A percentile compares a stretch with the other conserved stretches of the same genome.
These are phyloP conservation scores for Centrocercus urophasianus DNA, from an alignment of 2,113 vertebrate genomes.

Conservation along the genomic window DNA sequence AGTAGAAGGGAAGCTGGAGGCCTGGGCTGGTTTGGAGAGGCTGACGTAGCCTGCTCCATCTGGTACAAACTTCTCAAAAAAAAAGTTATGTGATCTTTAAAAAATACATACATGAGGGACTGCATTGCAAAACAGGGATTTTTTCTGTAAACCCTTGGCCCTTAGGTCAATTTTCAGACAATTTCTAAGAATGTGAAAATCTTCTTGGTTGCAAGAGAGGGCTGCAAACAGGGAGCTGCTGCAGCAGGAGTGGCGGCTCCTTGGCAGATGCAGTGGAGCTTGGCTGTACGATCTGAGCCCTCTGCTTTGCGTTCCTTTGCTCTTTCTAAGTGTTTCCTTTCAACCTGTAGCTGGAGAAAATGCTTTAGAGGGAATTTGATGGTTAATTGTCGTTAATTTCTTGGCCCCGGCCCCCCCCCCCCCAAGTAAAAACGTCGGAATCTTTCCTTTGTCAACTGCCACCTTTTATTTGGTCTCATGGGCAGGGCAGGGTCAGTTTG, in stretches of 20 bases:
- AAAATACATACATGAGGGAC: fast-evolving
- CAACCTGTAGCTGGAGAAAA: background rate
- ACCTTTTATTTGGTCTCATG: background rate
- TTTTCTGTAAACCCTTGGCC: background rate
- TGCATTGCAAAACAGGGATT: background rate
- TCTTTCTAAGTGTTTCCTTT: constrained; percentile 10
- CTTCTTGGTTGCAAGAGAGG: background rate
- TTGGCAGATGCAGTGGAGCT: background rate
- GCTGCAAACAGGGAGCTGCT: background rate
- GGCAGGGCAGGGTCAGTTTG: background rate
- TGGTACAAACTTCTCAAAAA: background rate
- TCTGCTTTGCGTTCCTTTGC: background rate
- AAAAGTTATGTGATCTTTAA: background rate
- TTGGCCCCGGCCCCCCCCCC: background rate
- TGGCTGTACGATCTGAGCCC: fast-evolving
- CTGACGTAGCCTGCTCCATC: background rate
- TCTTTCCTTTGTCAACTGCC: background rate
- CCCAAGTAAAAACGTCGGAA: background rate
- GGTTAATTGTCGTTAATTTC: background rate
- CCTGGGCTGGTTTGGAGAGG: background rate
- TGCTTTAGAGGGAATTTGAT: background rate
- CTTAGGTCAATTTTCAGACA: background rate
- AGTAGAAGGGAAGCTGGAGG: background rate
- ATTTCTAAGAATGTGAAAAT: background rate
- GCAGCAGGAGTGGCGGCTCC: background rate